A percentile compares a stretch with the other conserved stretches of the same genome.
phyloP scores from a whole-genome alignment of 2,797 vertebrate species.

The Mionectes olivaceus region DNA sequence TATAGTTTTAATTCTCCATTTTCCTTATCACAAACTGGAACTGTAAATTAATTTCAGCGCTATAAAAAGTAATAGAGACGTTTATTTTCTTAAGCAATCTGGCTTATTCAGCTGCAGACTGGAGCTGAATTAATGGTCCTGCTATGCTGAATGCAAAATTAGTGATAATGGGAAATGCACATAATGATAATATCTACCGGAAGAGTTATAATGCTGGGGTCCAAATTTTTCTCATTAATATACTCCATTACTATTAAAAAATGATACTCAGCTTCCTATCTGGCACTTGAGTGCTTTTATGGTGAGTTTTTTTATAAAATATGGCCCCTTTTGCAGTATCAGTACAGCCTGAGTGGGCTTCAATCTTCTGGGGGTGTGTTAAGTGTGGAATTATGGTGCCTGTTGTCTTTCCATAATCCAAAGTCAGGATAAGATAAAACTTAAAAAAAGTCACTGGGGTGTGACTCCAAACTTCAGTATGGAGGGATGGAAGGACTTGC shows the following conservation, averaged over 20 bases:
- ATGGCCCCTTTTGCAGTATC: background rate
- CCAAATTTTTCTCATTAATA: slow-evolving; percentile 28
- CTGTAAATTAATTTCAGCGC: slow-evolving; percentile 68
- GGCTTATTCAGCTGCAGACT: slow-evolving; percentile 40
- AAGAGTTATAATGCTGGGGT: slow-evolving; percentile 5
- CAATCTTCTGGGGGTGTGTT: background rate
- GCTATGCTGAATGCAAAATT: slow-evolving; percentile 30
- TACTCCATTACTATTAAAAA: slow-evolving; percentile 9
- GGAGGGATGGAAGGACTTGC: background rate
- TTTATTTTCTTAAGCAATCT: slow-evolving; percentile 75
- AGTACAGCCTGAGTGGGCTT: background rate
- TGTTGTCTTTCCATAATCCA: background rate
- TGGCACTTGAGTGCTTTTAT: background rate
- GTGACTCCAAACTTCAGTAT: background rate
- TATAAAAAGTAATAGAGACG: slow-evolving; percentile 65
- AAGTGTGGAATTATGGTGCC: background rate
- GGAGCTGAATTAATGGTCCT: slow-evolving; percentile 54
- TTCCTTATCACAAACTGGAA: slow-evolving; percentile 55
- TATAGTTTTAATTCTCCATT: slow-evolving; percentile 65
- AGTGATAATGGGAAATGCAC: slow-evolving; percentile 41
- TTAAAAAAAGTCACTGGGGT: background rate
- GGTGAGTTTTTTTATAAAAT: background rate
- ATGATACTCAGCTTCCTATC: background rate
- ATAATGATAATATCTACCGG: slow-evolving; percentile 28
- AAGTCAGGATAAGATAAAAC: background rate